phyloP scores from a whole-genome alignment of 2,113 vertebrate species.

The Echinops telfairi region DNA sequence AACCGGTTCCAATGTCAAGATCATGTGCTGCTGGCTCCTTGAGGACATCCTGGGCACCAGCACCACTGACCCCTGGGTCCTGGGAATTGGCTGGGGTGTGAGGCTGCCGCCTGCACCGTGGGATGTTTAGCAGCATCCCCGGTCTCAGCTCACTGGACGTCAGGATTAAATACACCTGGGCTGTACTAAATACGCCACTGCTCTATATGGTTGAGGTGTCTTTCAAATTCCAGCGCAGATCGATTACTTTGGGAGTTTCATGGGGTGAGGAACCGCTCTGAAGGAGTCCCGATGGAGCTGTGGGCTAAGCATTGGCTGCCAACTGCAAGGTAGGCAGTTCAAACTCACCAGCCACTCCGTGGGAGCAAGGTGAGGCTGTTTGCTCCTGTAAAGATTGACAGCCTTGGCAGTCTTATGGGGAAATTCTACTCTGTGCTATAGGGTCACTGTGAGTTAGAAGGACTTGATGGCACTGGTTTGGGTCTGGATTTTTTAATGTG shows the following conservation, averaged over 20 bases:
- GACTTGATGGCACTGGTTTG: too few relatives aligned
- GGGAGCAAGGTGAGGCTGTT: too few relatives aligned
- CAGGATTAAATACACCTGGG: too few relatives aligned
- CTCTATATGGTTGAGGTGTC: neutral
- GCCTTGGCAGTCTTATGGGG: too few relatives aligned
- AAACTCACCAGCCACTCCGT: too few relatives aligned
- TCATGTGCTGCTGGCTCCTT: neutral
- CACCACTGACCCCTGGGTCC: neutral
- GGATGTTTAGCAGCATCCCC: neutral
- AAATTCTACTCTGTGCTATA: too few relatives aligned
- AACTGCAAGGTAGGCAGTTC: too few relatives aligned
- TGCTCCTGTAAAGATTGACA: too few relatives aligned
- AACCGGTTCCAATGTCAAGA: neutral
- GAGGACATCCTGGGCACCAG: neutral
- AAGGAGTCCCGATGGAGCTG: neutral
- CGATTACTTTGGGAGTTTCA: neutral
- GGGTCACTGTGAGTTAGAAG: too few relatives aligned
- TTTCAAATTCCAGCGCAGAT: neutral
- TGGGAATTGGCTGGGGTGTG: neutral
- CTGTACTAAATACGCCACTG: too few relatives aligned
- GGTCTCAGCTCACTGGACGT: neutral
- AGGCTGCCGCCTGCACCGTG: fast-evolving
- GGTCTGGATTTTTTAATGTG: too few relatives aligned
- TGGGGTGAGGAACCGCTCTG: neutral
- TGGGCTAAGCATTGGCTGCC: too few relatives aligned